Evolutionary conservation across 2,113 vertebrate species (phyloP).

Genomic region (Albula goreensis): DNA sequence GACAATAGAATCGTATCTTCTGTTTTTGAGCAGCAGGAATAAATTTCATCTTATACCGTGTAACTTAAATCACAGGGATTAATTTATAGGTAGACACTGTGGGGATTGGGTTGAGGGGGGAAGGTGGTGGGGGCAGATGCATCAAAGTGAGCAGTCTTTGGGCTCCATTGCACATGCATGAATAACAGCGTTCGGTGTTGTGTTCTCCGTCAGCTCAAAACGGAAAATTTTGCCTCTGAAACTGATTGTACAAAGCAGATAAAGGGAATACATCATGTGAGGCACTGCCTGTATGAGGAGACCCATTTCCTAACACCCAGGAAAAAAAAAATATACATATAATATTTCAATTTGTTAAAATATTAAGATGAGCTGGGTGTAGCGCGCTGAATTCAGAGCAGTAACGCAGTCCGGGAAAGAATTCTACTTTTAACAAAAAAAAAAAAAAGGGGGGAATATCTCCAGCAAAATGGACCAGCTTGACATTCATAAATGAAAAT

Average conservation of each 20-base stretch:
- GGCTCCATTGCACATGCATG: constrained; percentile 43
- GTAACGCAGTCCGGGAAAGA: background rate
- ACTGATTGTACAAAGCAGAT: constrained; percentile 37
- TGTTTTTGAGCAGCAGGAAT: constrained; percentile 54
- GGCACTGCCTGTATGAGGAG: background rate
- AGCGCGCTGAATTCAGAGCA: constrained; percentile 12
- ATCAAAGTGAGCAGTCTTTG: constrained; percentile 43
- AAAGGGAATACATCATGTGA: constrained; percentile 36
- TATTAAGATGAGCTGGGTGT: constrained; percentile 35
- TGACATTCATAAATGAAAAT: constrained; percentile 25
- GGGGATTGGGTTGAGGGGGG: constrained; percentile 31
- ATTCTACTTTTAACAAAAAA: constrained; percentile 16
- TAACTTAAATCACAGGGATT: constrained; percentile 60
- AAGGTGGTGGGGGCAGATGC: constrained; percentile 33
- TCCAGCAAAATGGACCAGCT: constrained; percentile 1
- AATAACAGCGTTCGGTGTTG: constrained; percentile 30
- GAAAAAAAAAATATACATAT: constrained; percentile 12
- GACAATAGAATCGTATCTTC: constrained; percentile 49
- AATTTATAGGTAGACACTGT: constrained; percentile 46
- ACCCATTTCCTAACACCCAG: background rate
- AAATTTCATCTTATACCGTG: constrained; percentile 46
- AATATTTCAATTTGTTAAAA: constrained; percentile 29
- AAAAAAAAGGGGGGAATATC: constrained; percentile 12
- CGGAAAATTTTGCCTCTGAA: constrained; percentile 40
- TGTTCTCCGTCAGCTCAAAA: constrained; percentile 22